Evolutionary conservation across 2,797 vertebrate species (phyloP).

Genomic region (Taenioides sp.): DNA sequence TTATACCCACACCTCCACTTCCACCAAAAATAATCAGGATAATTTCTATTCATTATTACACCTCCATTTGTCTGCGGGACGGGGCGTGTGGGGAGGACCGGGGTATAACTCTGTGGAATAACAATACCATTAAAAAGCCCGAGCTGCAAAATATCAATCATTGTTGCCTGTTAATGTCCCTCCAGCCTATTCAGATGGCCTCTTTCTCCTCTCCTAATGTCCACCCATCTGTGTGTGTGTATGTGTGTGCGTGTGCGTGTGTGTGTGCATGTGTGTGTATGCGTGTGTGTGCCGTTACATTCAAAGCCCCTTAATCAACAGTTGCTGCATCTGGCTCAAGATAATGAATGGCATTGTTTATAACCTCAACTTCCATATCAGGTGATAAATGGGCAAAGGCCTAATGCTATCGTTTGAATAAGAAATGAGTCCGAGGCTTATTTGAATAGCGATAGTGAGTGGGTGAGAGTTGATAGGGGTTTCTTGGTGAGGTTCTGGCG

Average conservation of each 20-base stretch:
- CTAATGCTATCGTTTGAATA: slow-evolving; percentile 93
- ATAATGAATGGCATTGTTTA: slow-evolving; percentile 97
- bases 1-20: slow-evolving; percentile 26
- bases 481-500: slow-evolving; percentile 56
- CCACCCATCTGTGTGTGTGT: slow-evolving; percentile 91
- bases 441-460: slow-evolving; percentile 56
- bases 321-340: slow-evolving; percentile 92
- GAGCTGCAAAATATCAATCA: slow-evolving; percentile 90
- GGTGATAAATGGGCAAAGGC: slow-evolving; percentile 88
- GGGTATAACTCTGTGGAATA: slow-evolving; percentile 86
- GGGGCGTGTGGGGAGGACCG: slow-evolving; percentile 70
- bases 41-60: slow-evolving; percentile 80
- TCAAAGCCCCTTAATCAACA: slow-evolving; percentile 96
- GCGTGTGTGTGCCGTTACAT: slow-evolving; percentile 61
- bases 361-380: slow-evolving; percentile 88
- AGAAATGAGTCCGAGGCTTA: slow-evolving; percentile 84
- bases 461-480: slow-evolving; percentile 54
- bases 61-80: slow-evolving; percentile 74
- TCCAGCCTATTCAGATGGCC: slow-evolving; percentile 93
- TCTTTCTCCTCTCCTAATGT: slow-evolving; percentile 86
- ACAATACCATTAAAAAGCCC: slow-evolving; percentile 95
- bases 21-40: slow-evolving; percentile 72
- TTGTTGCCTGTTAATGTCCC: slow-evolving; percentile 93
- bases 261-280: slow-evolving; percentile 22
- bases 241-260: slow-evolving; percentile 39